Conservation (phyloP, 1,140 invertebrate species). For the Latrodectus geometricus region DNA sequence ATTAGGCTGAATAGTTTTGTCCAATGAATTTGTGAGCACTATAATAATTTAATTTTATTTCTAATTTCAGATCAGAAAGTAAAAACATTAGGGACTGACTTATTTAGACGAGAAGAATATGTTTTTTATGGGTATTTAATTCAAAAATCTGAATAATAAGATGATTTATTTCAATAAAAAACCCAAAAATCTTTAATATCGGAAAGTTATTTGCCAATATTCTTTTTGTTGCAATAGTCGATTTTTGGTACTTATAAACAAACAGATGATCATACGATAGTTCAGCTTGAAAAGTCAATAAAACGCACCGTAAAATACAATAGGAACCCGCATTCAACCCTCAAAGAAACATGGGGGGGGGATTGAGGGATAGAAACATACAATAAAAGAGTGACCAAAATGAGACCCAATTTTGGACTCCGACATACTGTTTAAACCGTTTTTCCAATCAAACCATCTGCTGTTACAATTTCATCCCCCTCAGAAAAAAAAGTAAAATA, state of each 20-base stretch:
- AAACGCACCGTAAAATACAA: constrained; percentile 27
- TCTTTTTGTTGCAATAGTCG: no score
- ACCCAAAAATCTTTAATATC: no score
- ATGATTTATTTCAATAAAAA: not conserved
- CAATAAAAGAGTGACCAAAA: constrained; percentile 42
- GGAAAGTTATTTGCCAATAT: no score
- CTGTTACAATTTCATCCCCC: not conserved
- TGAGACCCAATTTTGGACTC: constrained; percentile 53
- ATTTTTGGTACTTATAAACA: not conserved
- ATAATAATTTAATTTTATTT: no score
- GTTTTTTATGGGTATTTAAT: not conserved
- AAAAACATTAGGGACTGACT: not conserved
- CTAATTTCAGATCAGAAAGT: not conserved
- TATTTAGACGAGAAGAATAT: not conserved
- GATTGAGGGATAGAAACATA: not conserved
- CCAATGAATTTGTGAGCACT: no score
- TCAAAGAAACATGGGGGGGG: constrained; percentile 4
- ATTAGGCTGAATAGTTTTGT: no score
- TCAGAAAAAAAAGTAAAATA: not conserved
- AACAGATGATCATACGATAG: constrained; percentile 37
- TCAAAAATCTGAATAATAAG: not conserved
- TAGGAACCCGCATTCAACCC: constrained; percentile 11
- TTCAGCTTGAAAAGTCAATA: constrained; percentile 26
- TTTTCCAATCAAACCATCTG: constrained; percentile 58
- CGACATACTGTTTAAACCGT: constrained; percentile 48